phyloP scores from a whole-genome alignment of 2,797 vertebrate genomes.

The Hipposideros larvatus region DNA sequence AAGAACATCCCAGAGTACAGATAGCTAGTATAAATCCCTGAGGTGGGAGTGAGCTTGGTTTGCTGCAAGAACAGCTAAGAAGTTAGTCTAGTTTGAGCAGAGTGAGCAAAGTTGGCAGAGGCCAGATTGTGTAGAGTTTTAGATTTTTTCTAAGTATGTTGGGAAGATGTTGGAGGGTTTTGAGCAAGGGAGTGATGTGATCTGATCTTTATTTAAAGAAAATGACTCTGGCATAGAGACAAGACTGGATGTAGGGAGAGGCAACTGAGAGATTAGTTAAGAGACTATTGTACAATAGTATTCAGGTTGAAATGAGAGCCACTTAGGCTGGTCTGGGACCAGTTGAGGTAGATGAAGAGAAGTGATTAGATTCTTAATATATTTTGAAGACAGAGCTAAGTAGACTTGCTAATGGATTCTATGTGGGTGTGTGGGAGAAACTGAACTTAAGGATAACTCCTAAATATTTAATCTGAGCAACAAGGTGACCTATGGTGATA shows the following conservation, averaged over 20 bases:
- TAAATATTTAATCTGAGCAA: background rate
- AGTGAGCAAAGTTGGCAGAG: background rate
- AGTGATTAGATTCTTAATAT: background rate
- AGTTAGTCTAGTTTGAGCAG: constrained; percentile 2
- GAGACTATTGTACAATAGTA: background rate
- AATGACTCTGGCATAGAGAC: background rate
- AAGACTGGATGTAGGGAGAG: background rate
- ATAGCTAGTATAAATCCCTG: background rate
- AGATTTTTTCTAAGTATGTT: background rate
- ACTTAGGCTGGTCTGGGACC: background rate
- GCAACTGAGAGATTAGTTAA: background rate
- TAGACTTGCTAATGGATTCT: background rate
- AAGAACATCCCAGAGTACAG: constrained; percentile 44
- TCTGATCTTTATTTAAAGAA: constrained; percentile 45
- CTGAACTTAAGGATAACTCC: background rate
- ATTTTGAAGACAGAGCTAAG: background rate
- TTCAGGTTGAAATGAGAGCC: background rate
- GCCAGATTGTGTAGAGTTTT: constrained; percentile 15
- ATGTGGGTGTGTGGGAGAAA: background rate
- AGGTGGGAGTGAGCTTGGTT: constrained; percentile 37
- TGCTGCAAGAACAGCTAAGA: constrained; percentile 13
- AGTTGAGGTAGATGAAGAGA: background rate
- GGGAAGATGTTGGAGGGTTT: background rate
- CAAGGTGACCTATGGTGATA: background rate
- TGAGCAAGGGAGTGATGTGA: background rate